Evolutionary conservation across 2,888 invertebrate species (phyloP), one percentile per base, ranked within the genome.

Genomic region (Chaetoderma sp.): DNA sequence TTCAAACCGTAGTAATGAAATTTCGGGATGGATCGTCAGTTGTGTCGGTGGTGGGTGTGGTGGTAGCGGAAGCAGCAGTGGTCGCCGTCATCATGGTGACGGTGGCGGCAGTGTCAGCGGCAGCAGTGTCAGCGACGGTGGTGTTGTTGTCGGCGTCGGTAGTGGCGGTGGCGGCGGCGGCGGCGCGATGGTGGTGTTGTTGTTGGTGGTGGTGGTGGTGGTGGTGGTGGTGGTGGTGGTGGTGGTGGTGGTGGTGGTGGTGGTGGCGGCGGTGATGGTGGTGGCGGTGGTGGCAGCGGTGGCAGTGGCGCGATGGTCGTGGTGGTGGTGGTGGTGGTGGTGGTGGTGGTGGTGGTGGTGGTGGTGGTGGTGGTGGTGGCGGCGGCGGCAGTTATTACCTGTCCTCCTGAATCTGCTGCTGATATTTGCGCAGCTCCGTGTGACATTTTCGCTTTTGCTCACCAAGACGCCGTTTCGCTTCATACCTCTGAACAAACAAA

Each of bases 201-300:
- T 2, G 56, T 39, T 55, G 42, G 4, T 33, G 18, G 30, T 28
- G 58, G 33, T n/a, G 56, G 60, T 16, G 5, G 28, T 30, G 60
- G 25, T 30, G 66, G 60, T 4, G 33, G 36, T 47, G 45, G n/a
- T 36, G 32, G 33, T 21, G 39, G 27, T 45, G 52, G 56, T 16
- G 59, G 50, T 5, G 23, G 47, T 50, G 63, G 63, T 27, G 42
- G 23, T 4, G n/a, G 25, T 30, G n/a, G 45, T 30, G 59, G 32
- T 36, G 21, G 32, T 49, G 55, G 64, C 21, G 23, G 33, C 55
- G 36, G 61, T 28, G 42, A 58, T 30, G 52, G 52, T 5, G 42
- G 16, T 42, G 36, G 52, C 13, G 49, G 49, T 16, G 30, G 23
- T 4, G 28, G 45, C 1, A 42, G 55, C 4, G 49, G 42, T 13